Evolutionary conservation across 2,113 vertebrate genomes (phyloP).

Genomic region (Melospiza melodia): DNA sequence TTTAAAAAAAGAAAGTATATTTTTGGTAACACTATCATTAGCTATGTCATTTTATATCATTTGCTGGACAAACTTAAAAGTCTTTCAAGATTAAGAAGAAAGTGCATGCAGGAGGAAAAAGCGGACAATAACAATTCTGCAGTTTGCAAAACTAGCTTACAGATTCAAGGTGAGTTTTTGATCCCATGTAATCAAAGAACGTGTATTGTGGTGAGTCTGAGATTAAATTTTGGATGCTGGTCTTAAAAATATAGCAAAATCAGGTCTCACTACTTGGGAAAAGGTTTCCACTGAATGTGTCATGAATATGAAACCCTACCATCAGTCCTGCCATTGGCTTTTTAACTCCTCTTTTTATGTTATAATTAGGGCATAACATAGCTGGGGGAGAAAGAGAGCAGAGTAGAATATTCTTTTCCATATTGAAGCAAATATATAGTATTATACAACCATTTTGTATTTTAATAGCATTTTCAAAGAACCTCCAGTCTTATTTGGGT

Average conservation of each 20-base stretch:
- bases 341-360: not conserved
- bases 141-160: not conserved
- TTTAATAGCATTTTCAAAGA: not conserved
- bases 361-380: not conserved
- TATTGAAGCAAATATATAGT: not conserved
- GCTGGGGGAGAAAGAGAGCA: not conserved
- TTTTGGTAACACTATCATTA: slow-evolving; percentile 22
- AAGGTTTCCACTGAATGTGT: not conserved
- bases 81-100: not conserved
- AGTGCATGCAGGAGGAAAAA: not conserved
- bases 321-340: not conserved
- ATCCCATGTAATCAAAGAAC: not conserved
- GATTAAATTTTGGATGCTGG: not conserved
- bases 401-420: not conserved
- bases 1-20: not conserved
- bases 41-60: not conserved
- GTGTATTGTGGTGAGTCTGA: not conserved
- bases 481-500: not conserved
- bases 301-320: not conserved
- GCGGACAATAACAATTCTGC: not conserved
- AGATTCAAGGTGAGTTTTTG: not conserved
- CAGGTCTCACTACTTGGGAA: not conserved
- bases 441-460: not conserved
- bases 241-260: not conserved
- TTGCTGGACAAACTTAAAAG: not conserved